Evolutionary conservation across 2,888 invertebrate genomes (phyloP).

Genomic region (Tupiocoris notatus): DNA sequence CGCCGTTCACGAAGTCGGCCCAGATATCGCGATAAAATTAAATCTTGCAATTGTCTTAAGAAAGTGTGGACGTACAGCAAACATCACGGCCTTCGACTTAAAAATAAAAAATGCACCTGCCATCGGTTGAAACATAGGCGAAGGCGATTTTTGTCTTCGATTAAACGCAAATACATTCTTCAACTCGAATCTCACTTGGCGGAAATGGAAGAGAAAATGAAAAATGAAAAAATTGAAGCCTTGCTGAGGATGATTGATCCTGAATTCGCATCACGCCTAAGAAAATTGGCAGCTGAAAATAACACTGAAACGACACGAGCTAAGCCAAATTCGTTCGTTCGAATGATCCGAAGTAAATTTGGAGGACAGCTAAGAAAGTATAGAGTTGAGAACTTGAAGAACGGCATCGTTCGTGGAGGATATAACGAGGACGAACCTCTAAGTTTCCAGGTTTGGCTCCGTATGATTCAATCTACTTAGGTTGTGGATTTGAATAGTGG

Average conservation of each 20-base stretch:
- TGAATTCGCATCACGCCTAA: not conserved
- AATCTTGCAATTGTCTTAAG: too few species aligned
- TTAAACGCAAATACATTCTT: too few species aligned
- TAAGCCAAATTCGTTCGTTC: not conserved
- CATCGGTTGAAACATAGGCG: too few species aligned
- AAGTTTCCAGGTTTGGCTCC: conserved; percentile 10
- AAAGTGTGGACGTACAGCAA: too few species aligned
- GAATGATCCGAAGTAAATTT: conserved; percentile 6
- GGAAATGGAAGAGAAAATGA: not conserved
- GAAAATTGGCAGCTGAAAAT: not conserved
- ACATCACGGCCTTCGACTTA: too few species aligned
- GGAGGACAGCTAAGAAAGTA: conserved; percentile 1
- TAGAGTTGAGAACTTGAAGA: not conserved
- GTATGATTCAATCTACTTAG: too few species aligned
- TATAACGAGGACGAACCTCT: not conserved
- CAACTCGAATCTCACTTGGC: too few species aligned
- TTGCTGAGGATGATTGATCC: conserved; percentile 5
- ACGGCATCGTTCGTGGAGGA: not conserved
- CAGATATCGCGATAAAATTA: too few species aligned
- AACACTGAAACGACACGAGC: not conserved
- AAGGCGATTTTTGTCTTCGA: too few species aligned
- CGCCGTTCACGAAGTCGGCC: too few species aligned
- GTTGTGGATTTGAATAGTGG: too few species aligned
- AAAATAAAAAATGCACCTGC: too few species aligned
- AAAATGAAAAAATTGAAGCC: conserved; percentile 9